Evolutionary conservation across 2,888 invertebrate genomes (phyloP), one percentile per base, ranked within the genome.

Genomic region (Syritta pipiens): DNA sequence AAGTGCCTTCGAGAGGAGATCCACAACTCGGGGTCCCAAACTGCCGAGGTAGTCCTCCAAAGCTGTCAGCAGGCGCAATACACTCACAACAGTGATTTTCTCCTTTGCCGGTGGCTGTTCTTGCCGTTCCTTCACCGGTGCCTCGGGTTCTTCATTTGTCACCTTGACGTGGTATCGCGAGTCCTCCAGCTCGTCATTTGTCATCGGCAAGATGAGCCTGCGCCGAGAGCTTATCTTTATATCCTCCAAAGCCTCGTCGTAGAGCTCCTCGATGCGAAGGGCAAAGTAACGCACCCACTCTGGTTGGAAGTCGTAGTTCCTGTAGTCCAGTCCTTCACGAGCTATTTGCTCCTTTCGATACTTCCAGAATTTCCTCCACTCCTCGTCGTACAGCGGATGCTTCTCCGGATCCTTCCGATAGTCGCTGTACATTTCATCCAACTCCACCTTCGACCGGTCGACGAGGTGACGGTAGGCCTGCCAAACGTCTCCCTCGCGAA

Each of bases 301-400:
- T 2, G 94, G 94, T 84, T 95, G 95, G 87, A 94, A 96, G 86
- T 96, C 95, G 85, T 95, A 93, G 65, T 92, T 92, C 5, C 92
- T 90, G 4, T 94, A 93, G 85, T 96, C 94, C 40, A 85, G 81
- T 5, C 87, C 87, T 49, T 84, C 83, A n/a, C 83, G 81, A 24
- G 85, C 81, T 42, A 95, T 89, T 86, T 95, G 94, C 85, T 94
- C 94, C 86, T 94, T 95, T 1, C 95, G 91, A 20, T 91, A 90
- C 85, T 95, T 95, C 96, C 96, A 96, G 87, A 95, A 96, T 85
- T 93, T 93, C 86, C 95, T 94, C 96, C 96, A 96, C 86, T 96
- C 96, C 44, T 94, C 93, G 0, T 94, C 93, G 86, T 96, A 96
- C 4, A 92, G 90, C 0, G 96, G 96, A 88, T 96, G 96, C 82